Evolutionary conservation across 92 coral and sea anemone genomes (phyloP).

Genomic region (Siderastrea radians): DNA sequence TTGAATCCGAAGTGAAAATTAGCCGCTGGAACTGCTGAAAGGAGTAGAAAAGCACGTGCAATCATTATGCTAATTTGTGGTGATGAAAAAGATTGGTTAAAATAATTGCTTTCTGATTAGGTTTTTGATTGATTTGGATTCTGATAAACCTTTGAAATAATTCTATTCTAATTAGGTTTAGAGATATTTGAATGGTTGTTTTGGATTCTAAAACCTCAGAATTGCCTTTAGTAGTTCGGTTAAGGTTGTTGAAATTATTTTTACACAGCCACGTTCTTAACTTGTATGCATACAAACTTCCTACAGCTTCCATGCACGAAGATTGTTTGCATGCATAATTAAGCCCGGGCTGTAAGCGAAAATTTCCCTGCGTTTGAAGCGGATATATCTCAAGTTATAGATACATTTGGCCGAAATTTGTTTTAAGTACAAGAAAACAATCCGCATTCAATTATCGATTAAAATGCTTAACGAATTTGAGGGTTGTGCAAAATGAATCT

Average conservation of each 20-base stretch:
- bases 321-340: slow-evolving; percentile 5
- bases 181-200: not conserved
- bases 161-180: not conserved
- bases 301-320: not conserved
- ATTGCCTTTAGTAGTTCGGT: not conserved
- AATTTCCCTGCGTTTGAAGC: not conserved
- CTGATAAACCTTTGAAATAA: too few relatives aligned
- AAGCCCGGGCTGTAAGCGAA: not conserved
- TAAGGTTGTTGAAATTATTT: not conserved
- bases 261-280: not conserved
- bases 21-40: not conserved
- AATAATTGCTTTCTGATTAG: not conserved
- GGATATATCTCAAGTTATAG: not conserved
- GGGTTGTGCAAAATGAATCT: not conserved
- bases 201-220: not conserved
- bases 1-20: not conserved
- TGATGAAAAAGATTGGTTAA: not conserved
- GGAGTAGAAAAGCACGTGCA: not conserved
- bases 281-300: slow-evolving; percentile 1
- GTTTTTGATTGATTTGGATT: not conserved
- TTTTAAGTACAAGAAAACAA: too few relatives aligned
- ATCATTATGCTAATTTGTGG: not conserved
- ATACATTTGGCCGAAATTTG: not conserved
- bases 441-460: not conserved
- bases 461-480: not conserved